phyloP scores from a whole-genome alignment of 2,113 vertebrate species.

The Saiga tatarica region DNA sequence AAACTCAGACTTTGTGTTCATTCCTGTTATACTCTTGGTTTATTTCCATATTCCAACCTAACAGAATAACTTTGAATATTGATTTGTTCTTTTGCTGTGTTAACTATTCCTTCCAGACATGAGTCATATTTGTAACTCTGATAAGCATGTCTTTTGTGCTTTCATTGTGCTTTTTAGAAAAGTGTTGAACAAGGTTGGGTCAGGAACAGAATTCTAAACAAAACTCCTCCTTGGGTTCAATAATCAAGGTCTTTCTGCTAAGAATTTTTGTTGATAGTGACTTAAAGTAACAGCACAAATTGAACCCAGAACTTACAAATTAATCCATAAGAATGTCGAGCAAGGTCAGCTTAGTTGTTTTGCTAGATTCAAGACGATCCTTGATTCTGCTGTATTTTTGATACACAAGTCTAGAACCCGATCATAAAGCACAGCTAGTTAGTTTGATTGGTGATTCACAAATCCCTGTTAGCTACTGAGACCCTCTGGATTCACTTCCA shows the following conservation, averaged over 20 bases:
- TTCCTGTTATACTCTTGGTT: conserved; percentile 34
- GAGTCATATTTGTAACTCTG: conserved; percentile 54
- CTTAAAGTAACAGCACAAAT: background rate
- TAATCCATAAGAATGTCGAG: background rate
- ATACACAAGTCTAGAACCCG: background rate
- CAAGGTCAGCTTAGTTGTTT: background rate
- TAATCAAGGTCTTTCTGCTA: background rate
- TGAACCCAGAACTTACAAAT: background rate
- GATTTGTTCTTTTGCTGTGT: conserved; percentile 51
- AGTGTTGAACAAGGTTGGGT: background rate
- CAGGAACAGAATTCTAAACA: background rate
- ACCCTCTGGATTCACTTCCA: background rate
- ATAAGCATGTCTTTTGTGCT: conserved; percentile 32
- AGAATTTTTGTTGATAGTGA: background rate
- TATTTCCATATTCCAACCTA: conserved; percentile 50
- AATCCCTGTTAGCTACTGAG: background rate
- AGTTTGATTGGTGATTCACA: background rate
- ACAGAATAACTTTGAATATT: conserved; percentile 61
- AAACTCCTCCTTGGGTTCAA: background rate
- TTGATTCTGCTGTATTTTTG: background rate
- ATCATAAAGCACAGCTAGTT: background rate
- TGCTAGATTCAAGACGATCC: background rate
- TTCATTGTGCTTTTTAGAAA: conserved; percentile 11
- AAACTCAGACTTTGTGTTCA: conserved; percentile 41
- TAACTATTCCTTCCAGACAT: conserved; percentile 49